A percentile compares a stretch with the other conserved stretches of the same genome.
These are phyloP conservation scores for Myanophis thanlyinensis DNA, from an alignment of 2,113 vertebrate species.

Conservation along the genomic window DNA sequence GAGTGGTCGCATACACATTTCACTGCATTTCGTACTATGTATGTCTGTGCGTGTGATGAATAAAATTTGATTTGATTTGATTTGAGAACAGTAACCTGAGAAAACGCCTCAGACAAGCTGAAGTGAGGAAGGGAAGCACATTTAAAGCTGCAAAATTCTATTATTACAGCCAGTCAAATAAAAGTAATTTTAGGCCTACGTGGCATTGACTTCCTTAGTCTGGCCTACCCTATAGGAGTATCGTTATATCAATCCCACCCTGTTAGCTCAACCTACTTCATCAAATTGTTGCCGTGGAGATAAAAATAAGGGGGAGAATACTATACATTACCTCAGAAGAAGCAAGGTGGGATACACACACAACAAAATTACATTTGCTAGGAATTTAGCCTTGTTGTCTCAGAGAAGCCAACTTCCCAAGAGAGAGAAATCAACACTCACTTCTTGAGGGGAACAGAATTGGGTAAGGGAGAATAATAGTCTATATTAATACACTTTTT, in stretches of 20 bases:
- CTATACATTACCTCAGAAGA: not conserved
- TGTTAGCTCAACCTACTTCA: not conserved
- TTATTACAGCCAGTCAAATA: not conserved
- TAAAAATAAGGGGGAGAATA: not conserved
- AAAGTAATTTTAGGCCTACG: not conserved
- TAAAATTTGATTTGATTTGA: no score
- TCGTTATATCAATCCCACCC: not conserved
- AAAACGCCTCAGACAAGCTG: not conserved
- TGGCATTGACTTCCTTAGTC: not conserved
- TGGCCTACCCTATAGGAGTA: not conserved
- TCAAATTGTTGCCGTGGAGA: not conserved
- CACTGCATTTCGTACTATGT: no score
- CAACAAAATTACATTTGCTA: not conserved
- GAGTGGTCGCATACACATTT: no score
- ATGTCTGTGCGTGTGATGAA: no score
- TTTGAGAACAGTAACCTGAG: not conserved
- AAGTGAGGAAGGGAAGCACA: not conserved
- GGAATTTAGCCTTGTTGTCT: no score
- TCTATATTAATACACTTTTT: no score
- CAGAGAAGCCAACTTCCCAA: fast-evolving
- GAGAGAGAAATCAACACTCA: slow-evolving; percentile 15
- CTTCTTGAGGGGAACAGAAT: no score
- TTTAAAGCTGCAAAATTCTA: not conserved
- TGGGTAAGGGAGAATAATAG: no score
- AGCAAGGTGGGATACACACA: not conserved